Percentiles rank a stretch among this genome's conserved stretches.
Evolutionary conservation across 2,113 vertebrate genomes (phyloP).

Genomic region (Falcunculus frontatus): DNA sequence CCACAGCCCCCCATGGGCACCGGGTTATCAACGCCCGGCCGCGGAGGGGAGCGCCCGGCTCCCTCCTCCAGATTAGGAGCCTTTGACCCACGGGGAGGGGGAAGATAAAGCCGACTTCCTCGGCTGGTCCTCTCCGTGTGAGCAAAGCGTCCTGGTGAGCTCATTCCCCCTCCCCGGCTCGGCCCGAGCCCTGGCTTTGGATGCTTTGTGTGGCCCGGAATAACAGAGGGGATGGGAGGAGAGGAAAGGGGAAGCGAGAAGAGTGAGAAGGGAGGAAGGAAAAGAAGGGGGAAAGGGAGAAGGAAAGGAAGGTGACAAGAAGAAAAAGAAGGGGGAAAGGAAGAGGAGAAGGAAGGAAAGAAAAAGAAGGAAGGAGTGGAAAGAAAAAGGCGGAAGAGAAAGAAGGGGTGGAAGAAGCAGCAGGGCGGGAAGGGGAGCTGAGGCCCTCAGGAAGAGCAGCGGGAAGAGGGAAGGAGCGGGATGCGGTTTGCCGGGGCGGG

Average conservation of each 20-base stretch:
- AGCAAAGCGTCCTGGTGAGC: slow-evolving; percentile 28
- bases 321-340: background rate
- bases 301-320: background rate
- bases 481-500: background rate
- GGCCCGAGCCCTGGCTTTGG: background rate
- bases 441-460: background rate
- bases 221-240: background rate
- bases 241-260: background rate
- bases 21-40: background rate
- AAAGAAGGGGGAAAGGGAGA: too few relatives aligned
- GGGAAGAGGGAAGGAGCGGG: background rate
- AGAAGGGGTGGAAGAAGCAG: background rate
- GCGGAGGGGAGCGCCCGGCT: background rate
- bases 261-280: background rate
- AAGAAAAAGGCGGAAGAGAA: too few relatives aligned
- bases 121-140: background rate
- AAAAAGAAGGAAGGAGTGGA: too few relatives aligned
- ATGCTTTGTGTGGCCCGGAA: background rate
- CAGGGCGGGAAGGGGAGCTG: background rate
- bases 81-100: background rate
- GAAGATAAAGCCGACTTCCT: slow-evolving; percentile 46
- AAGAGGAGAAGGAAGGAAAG: too few relatives aligned
- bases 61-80: slow-evolving; percentile 8
- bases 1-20: background rate
- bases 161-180: background rate